Percentiles rank a stretch among this genome's conserved stretches.
These are phyloP conservation scores for Halictus quadricinctus DNA, from an alignment of 2,888 invertebrate species.

Conservation along the genomic window DNA sequence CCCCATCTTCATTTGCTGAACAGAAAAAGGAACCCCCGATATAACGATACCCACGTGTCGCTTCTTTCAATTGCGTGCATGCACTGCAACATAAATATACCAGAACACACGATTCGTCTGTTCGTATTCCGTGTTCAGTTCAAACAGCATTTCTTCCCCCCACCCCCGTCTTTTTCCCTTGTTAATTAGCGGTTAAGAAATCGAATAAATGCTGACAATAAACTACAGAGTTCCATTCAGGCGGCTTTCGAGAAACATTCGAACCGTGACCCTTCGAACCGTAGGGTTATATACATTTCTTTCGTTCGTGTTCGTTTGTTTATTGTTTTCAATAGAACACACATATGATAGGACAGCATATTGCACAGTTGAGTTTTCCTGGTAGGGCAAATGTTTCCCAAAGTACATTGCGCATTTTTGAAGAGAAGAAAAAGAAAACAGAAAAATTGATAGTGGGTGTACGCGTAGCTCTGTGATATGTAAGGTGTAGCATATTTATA, in stretches of 20 bases:
- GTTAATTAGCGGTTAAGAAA: not conserved
- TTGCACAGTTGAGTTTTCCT: conserved; percentile 28
- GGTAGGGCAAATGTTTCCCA: conserved; percentile 15
- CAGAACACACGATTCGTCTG: not conserved
- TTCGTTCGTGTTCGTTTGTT: not conserved
- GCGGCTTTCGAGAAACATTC: conserved; percentile 2
- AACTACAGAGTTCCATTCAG: not conserved
- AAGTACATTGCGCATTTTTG: conserved; percentile 45
- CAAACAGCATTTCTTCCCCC: not conserved
- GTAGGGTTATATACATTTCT: not conserved
- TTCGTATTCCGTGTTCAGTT: conserved; percentile 3
- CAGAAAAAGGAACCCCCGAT: not conserved
- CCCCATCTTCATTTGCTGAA: not conserved
- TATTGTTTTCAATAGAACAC: not conserved
- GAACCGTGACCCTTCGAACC: not conserved
- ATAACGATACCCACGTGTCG: not conserved
- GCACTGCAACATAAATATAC: not conserved
- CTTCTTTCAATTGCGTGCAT: not conserved
- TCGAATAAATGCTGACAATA: not conserved
- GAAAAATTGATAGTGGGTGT: conserved; percentile 77
- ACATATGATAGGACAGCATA: not conserved
- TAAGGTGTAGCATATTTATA: conserved; percentile 81
- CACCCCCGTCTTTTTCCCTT: not conserved
- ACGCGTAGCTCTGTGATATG: conserved; percentile 83
- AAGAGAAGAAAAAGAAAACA: conserved; percentile 36